These are phyloP conservation scores for Rhinolophus sinicus DNA, from an alignment of 2,113 vertebrate species.

Conservation along the genomic window DNA sequence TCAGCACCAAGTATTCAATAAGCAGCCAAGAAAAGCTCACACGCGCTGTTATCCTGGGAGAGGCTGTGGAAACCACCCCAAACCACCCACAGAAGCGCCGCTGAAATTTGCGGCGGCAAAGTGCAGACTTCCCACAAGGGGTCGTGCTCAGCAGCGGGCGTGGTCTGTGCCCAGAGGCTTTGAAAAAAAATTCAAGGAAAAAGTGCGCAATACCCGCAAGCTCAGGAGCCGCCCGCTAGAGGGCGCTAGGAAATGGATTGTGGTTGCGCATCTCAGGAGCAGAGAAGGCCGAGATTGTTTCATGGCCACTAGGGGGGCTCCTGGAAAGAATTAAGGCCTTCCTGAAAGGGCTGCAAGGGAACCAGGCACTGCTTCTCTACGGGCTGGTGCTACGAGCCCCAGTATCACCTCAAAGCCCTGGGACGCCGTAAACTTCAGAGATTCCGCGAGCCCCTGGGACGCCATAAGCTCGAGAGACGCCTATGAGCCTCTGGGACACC, in stretches of 20 bases:
- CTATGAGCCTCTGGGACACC: not conserved
- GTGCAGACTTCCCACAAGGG: not conserved
- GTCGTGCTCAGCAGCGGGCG: not conserved
- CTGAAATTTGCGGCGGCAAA: not conserved
- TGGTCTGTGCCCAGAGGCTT: not conserved
- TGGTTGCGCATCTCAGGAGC: accelerated
- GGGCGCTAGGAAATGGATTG: accelerated
- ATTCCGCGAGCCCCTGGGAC: not conserved
- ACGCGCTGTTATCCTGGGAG: accelerated
- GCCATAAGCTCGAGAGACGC: no score
- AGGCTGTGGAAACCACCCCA: no score
- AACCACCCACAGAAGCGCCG: accelerated
- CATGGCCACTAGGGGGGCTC: accelerated
- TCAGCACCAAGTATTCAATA: not conserved
- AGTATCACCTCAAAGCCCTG: not conserved
- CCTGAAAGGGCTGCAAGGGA: accelerated
- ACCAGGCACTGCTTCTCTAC: not conserved
- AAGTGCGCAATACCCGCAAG: accelerated
- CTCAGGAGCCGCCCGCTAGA: accelerated
- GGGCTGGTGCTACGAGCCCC: not conserved
- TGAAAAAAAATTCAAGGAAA: not conserved
- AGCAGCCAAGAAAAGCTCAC: not conserved
- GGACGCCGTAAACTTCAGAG: not conserved
- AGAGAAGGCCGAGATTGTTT: not conserved
- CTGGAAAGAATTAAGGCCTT: not conserved